A percentile compares a stretch with the other conserved stretches of the same genome.
These are phyloP conservation scores for Gymnoscelis rufifasciata DNA, from an alignment of 2,888 invertebrate species.

Conservation along the genomic window DNA sequence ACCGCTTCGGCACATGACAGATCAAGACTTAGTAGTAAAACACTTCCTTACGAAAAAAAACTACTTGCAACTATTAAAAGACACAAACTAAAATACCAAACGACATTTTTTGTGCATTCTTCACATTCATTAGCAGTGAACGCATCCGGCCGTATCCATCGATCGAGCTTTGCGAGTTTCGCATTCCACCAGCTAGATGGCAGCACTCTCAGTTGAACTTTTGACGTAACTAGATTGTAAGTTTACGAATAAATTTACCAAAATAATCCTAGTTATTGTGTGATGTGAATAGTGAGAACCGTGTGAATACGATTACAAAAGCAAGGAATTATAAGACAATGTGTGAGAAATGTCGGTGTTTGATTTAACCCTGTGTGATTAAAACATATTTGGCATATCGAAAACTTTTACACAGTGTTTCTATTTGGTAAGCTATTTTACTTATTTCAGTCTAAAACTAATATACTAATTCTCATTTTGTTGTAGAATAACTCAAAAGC, in stretches of 20 bases:
- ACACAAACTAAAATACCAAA: conserved; percentile 31
- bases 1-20: conserved; percentile 43
- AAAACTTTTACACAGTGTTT: conserved; percentile 26
- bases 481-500: not conserved
- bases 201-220: conserved; percentile 64
- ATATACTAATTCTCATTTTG: not conserved
- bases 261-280: conserved; percentile 71
- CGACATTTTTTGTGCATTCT: conserved; percentile 42
- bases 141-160: conserved; percentile 49
- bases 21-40: conserved; percentile 52
- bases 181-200: conserved; percentile 65
- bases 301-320: conserved; percentile 50
- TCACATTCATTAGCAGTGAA: conserved; percentile 40
- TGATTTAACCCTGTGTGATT: conserved; percentile 37
- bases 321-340: conserved; percentile 52
- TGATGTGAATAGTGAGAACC: conserved; percentile 61
- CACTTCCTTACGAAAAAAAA: conserved; percentile 52
- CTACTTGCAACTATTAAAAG: conserved; percentile 46
- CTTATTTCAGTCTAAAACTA: not conserved
- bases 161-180: conserved; percentile 60
- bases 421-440: conserved; percentile 34
- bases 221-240: conserved; percentile 76
- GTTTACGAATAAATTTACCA: conserved; percentile 68
- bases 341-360: conserved; percentile 46
- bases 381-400: conserved; percentile 35